A percentile compares a stretch with the other conserved stretches of the same genome.
Evolutionary conservation across 2,113 vertebrate species (phyloP).

Genomic region (Camelus dromedarius): DNA sequence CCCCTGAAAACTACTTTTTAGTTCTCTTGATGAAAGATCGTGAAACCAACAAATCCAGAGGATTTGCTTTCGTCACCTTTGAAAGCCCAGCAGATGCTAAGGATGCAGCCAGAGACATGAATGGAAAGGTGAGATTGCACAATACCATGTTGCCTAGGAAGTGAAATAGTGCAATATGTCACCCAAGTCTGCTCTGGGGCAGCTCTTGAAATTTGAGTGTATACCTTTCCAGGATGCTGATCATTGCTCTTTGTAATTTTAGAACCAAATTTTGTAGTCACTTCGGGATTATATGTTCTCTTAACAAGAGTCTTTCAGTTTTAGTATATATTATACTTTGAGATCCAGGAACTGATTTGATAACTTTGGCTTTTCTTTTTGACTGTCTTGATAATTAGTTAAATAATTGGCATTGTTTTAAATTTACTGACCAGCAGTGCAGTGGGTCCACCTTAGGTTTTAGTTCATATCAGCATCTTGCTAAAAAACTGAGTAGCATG

Average conservation of each 20-base stretch:
- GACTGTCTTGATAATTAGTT: neutral
- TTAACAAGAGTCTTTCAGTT: neutral
- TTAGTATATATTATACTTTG: neutral
- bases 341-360: neutral
- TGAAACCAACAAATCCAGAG: constrained; percentile 98
- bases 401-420: neutral
- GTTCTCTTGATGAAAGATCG: constrained; percentile 99
- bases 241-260: neutral
- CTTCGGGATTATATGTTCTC: neutral
- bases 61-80: constrained; percentile 98
- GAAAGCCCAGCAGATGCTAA: constrained; percentile 97
- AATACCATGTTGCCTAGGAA: neutral
- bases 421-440: neutral
- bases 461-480: neutral
- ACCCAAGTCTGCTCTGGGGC: neutral
- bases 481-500: neutral
- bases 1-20: constrained; percentile 78
- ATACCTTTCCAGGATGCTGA: neutral
- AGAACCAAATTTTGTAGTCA: neutral
- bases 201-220: neutral
- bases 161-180: neutral
- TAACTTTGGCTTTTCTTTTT: neutral
- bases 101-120: constrained; percentile 98
- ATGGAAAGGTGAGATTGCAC: constrained; percentile 93
- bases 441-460: neutral